Base-by-base conservation (phyloP, 2,888 invertebrate species). In the Apamea anceps region DNA sequence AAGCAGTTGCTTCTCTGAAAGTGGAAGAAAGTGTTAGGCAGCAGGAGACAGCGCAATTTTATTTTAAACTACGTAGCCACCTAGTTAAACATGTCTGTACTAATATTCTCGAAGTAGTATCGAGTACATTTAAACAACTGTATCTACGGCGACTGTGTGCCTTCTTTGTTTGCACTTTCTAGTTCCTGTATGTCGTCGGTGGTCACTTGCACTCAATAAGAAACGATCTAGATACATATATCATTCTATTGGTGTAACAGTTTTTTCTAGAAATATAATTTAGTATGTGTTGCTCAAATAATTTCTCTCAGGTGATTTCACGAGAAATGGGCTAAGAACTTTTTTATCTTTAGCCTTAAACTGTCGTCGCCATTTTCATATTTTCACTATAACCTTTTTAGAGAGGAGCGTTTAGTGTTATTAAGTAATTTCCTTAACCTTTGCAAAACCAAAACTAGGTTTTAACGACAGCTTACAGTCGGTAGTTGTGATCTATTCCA, bases 61-160 rank as follows among this genome's bases (percentile, higher is more conserved):
- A 54, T 67, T 68, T 51, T 37, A 5, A 57, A 57, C 21, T 54
- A 37, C 28, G 21, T 32, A 32, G 32, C 32, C 37, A 45, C 10
- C 32, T 45, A 67, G 18, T 67, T 63, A 25, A 57, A 84, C 28
- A 80, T 79, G 65, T 84, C 37, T 32, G 42, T 81, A 70, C 32
- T 25, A 68, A 57, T 60, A 48, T 63, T 21, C 48, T 15, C 66
- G 67, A 70, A 62, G 42, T 21, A 60, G 45, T 62, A 57, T 54
- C 73, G 45, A 65, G 63, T 80, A 13, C 77, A 71, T 84, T 84
- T 84, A 84, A 21, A 84, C 87, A 84, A 84, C 84, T 84, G 87
- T 87, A 70, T 83, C 67, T 28, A 45, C 48, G n/a, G 32, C 48
- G 12, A 57, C 37, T 32, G 7, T 74, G 25, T 67, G 48, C 48